These are phyloP conservation scores for Isurus oxyrinchus DNA, from an alignment of 2,113 vertebrate species.

Conservation along the genomic window DNA sequence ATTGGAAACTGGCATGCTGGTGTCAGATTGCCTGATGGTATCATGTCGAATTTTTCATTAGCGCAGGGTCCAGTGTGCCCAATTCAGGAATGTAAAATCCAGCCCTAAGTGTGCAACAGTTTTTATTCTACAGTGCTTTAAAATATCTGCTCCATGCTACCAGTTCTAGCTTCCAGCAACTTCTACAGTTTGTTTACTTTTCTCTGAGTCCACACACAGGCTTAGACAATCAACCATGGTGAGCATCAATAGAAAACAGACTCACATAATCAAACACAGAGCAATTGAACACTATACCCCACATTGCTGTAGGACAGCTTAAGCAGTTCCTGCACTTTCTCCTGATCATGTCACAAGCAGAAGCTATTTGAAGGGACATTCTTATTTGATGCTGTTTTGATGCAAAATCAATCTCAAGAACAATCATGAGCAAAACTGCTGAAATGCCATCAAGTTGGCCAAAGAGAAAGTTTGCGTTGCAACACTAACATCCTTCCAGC, in stretches of 20 bases:
- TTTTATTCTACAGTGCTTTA: background rate
- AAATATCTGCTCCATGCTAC: background rate
- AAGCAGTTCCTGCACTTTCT: background rate
- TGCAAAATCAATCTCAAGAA: background rate
- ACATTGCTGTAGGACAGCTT: background rate
- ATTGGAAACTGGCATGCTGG: too few relatives aligned
- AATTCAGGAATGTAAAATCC: too few relatives aligned
- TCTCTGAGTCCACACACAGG: background rate
- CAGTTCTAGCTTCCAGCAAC: background rate
- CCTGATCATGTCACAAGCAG: background rate
- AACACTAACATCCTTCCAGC: background rate
- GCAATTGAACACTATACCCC: background rate
- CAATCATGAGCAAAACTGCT: background rate
- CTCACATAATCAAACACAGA: too few relatives aligned
- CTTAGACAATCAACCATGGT: too few relatives aligned
- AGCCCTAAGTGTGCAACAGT: background rate
- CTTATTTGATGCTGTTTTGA: background rate
- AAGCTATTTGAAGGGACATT: background rate
- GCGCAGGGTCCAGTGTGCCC: too few relatives aligned
- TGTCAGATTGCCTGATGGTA: too few relatives aligned
- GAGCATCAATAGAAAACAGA: too few relatives aligned
- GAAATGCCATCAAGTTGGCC: background rate
- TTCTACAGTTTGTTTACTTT: background rate
- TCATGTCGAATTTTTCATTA: too few relatives aligned
- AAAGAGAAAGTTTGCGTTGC: background rate